A percentile compares a stretch with the other conserved stretches of the same genome.
Evolutionary conservation across 2,797 vertebrate genomes (phyloP).

Genomic region (Ataeniobius toweri): DNA sequence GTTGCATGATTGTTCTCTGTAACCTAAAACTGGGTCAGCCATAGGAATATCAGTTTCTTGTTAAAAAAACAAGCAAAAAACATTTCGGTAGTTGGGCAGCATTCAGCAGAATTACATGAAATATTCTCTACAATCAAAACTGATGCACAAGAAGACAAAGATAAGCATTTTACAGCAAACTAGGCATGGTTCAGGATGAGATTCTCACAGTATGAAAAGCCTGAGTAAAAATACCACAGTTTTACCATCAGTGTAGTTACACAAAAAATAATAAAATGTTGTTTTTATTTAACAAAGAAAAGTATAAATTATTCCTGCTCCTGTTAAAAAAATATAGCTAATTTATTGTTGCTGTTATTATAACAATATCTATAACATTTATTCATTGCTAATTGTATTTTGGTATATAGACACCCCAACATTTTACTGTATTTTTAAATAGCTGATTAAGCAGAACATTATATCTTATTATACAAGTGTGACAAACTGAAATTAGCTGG

Average conservation of each 20-base stretch:
- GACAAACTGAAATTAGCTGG: background rate
- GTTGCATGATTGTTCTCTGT: slow-evolving; percentile 4
- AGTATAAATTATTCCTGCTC: background rate
- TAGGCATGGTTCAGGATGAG: background rate
- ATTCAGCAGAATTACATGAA: slow-evolving; percentile 1
- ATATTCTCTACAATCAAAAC: background rate
- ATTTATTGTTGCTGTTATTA: background rate
- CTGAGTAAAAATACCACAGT: background rate
- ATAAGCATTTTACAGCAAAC: slow-evolving; percentile 7
- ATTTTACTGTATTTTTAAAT: background rate
- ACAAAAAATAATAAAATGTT: too few species aligned
- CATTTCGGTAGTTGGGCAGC: background rate
- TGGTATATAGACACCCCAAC: background rate
- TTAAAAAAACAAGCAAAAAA: background rate
- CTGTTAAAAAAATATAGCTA: background rate
- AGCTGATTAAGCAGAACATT: background rate
- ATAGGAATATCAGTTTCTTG: background rate
- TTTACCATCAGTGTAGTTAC: background rate
- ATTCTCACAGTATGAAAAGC: background rate
- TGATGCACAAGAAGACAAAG: slow-evolving; percentile 9
- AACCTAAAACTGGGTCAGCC: slow-evolving; percentile 3
- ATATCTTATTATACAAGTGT: background rate
- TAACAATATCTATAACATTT: background rate
- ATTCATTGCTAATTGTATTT: background rate
- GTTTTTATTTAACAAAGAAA: too few species aligned